Evolutionary conservation across 2,113 vertebrate genomes (phyloP).

Genomic region (Crypturellus undulatus): DNA sequence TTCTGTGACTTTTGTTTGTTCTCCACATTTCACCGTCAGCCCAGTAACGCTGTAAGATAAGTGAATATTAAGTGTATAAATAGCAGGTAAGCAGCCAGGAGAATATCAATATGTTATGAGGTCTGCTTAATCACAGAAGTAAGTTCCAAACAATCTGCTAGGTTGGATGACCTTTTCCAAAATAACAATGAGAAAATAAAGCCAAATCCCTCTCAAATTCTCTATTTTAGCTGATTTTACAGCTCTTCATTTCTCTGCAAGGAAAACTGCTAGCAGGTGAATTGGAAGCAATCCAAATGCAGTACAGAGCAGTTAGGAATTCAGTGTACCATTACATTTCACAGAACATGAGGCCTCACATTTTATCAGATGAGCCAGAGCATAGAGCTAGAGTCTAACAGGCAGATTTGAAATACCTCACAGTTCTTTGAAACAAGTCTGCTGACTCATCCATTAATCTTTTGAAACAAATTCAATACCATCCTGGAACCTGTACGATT

Average conservation of each 20-base stretch:
- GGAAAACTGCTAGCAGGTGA: background rate
- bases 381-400: background rate
- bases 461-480: background rate
- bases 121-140: background rate
- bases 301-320: background rate
- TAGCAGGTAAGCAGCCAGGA: background rate
- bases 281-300: background rate
- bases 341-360: background rate
- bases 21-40: background rate
- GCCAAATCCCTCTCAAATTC: background rate
- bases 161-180: background rate
- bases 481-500: background rate
- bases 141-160: background rate
- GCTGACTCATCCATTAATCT: slow-evolving; percentile 15
- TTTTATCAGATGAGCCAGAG: background rate
- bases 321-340: background rate
- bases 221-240: background rate
- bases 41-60: background rate
- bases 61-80: background rate
- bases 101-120: background rate
- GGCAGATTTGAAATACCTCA: background rate
- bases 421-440: background rate
- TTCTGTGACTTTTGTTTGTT: background rate
- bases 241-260: background rate
- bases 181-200: background rate